Conservation (phyloP, 2,113 vertebrate genomes). For the Drymodes brunneopygia region DNA sequence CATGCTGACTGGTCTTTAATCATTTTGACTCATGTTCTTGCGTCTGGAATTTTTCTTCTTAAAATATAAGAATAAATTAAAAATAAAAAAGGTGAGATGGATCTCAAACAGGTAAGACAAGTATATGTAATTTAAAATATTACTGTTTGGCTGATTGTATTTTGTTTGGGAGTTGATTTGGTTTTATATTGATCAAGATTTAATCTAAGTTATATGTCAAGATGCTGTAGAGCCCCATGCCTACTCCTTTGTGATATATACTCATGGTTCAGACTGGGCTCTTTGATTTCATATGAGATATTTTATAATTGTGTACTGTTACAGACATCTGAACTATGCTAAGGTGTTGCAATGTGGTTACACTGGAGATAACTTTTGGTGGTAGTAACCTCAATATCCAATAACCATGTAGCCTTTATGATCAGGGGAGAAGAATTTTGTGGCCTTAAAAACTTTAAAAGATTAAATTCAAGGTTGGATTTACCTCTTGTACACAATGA, state of each 20-base stretch:
- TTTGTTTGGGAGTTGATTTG: not conserved
- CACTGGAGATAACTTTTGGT: not conserved
- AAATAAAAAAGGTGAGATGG: accelerated
- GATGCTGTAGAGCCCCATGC: accelerated
- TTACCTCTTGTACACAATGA: not conserved
- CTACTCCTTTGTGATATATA: not conserved
- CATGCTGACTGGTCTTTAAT: not conserved
- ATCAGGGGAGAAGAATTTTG: accelerated
- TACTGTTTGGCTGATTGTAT: accelerated
- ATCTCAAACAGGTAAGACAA: not conserved
- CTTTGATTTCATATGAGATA: not conserved
- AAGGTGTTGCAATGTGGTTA: not conserved
- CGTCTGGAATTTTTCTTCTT: not conserved
- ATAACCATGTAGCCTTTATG: not conserved
- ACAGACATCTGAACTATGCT: not conserved
- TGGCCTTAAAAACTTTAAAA: not conserved
- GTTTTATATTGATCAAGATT: not conserved
- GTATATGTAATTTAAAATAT: not conserved
- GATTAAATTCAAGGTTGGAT: not conserved
- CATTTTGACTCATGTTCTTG: not conserved
- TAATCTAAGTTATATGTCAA: not conserved
- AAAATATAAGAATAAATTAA: not conserved
- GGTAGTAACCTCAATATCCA: not conserved
- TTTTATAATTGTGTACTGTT: not conserved
- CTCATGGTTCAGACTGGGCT: not conserved